phyloP scores from a whole-genome alignment of 2,113 vertebrate species.

The Solea solea region DNA sequence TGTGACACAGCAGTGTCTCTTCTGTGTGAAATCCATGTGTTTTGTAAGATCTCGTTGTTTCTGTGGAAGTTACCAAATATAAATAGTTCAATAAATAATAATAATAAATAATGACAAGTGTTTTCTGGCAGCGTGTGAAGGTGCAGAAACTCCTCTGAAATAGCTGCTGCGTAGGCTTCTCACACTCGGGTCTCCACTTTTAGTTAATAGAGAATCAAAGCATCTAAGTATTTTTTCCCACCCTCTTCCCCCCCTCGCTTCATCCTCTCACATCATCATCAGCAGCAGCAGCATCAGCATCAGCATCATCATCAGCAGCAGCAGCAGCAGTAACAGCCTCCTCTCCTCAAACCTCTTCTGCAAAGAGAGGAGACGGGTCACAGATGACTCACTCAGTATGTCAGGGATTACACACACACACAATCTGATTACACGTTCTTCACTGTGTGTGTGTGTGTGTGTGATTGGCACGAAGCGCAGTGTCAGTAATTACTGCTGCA shows the following conservation, averaged over 20 bases:
- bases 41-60: too few species aligned
- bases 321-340: not conserved
- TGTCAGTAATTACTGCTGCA: not conserved
- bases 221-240: not conserved
- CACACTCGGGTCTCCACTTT: too few species aligned
- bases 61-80: too few species aligned
- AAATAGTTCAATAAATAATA: too few species aligned
- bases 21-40: too few species aligned
- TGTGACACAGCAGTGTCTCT: too few species aligned
- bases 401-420: conserved; percentile 16
- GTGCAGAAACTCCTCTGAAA: too few species aligned
- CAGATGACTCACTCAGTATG: conserved; percentile 55
- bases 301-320: too few species aligned
- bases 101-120: too few species aligned
- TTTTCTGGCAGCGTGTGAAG: too few species aligned
- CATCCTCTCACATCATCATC: not conserved
- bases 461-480: conserved; percentile 31
- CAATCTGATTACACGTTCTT: not conserved
- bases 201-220: not conserved
- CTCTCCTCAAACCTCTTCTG: conserved; percentile 18
- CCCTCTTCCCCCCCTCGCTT: not conserved
- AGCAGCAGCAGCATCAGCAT: too few species aligned
- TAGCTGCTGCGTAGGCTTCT: not conserved
- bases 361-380: conserved; percentile 31
- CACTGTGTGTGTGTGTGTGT: not conserved